phyloP scores from a whole-genome alignment of 2,113 vertebrate genomes.

The Sinocyclocheilus rhinocerous region DNA sequence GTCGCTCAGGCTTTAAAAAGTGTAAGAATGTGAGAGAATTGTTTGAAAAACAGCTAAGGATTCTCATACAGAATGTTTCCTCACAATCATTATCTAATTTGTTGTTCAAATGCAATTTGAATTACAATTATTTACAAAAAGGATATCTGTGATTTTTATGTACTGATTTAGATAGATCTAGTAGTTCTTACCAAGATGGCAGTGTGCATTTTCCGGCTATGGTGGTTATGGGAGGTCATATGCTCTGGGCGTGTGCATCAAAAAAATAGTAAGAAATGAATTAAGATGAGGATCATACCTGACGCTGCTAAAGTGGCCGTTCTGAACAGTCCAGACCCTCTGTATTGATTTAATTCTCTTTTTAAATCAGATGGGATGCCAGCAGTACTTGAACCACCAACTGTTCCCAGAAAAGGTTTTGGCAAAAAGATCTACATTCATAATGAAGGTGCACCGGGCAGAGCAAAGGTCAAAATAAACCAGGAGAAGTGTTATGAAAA shows the following conservation, averaged over 20 bases:
- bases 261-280: neutral
- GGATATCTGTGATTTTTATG: neutral
- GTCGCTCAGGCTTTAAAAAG: neutral
- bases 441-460: constrained; percentile 9
- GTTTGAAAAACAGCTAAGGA: neutral
- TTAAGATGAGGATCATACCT: neutral
- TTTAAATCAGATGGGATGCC: neutral
- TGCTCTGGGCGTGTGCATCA: neutral
- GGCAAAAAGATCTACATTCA: constrained; percentile 33
- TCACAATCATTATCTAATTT: neutral
- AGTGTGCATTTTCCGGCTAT: neutral
- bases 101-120: neutral
- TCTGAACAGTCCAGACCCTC: neutral
- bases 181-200: neutral
- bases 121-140: constrained; percentile 7
- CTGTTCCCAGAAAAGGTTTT: constrained; percentile 25
- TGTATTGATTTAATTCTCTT: neutral
- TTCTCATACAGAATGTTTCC: neutral
- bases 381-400: constrained; percentile 16
- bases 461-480: neutral
- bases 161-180: neutral
- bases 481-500: neutral
- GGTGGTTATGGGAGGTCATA: neutral
- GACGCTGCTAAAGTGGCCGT: neutral
- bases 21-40: neutral